Evolutionary conservation across 2,888 invertebrate genomes (phyloP), one percentile per base, ranked within the genome.

Genomic region (Sipha maydis): DNA sequence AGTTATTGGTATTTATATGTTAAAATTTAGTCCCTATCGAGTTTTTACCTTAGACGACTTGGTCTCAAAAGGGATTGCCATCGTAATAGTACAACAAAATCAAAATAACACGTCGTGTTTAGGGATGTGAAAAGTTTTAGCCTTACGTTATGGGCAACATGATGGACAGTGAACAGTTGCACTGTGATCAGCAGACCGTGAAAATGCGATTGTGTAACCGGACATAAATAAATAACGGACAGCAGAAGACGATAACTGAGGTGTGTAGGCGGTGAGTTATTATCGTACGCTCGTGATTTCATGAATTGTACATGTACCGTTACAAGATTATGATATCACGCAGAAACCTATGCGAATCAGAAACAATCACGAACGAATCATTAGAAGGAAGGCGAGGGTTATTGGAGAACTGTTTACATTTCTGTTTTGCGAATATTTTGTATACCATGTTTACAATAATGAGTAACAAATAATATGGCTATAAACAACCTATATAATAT

Each of bases 81-180:
- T 67, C 25, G 48, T 48, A 48, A 61, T 25, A 11, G n/a, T n/a
- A 67, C n/a, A 67, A 69, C 67, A 19, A 48, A 28, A 82, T 69
- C 19, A n/a, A 28, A 41, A 69, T n/a, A 41, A 28, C 41, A 9
- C 67, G 38, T n/a, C 17, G 25, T 69, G 41, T 34, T 38, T 17
- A 19, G 41, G 28, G 69, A 82, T 21, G 48, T 31, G 69, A 41
- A 69, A 48, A 82, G 69, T 69, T 82, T 71, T 48, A 54, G 54
- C 48, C 69, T 5, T 61, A 69, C 25, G 34, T 79, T 31, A 56
- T 31, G 78, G 31, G 56, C 61, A 19, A 56, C 25, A n/a, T 38
- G 38, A 80, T 28, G 19, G n/a, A 80, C 69, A 82, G 14, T 25
- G 31, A 71, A 54, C 31, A 48, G 31, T 11, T 71, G 11, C 48